Conservation (phyloP, 2,797 vertebrate species). For the Melanotaenia pygmaea region DNA sequence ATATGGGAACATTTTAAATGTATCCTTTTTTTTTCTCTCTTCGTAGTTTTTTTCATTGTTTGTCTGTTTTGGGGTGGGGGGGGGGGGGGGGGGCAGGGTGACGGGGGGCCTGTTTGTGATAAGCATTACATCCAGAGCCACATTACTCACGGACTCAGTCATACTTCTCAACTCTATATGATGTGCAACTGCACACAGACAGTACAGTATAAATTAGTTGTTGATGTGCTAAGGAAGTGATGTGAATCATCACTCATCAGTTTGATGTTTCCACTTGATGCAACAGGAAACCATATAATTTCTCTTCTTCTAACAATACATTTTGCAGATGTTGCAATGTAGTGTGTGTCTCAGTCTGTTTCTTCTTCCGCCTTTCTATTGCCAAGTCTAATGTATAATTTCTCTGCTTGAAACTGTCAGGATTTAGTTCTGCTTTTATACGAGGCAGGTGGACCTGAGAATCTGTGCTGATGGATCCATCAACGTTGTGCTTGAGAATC, state of each 20-base stretch:
- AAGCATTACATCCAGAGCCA: conserved; percentile 70
- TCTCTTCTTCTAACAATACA: conserved; percentile 71
- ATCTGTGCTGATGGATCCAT: conserved; percentile 29
- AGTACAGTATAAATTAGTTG: conserved; percentile 53
- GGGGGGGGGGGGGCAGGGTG: too few species aligned
- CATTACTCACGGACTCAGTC: conserved; percentile 64
- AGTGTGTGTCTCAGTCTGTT: conserved; percentile 72
- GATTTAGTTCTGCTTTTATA: conserved; percentile 62
- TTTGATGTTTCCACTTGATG: conserved; percentile 83
- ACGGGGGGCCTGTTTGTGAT: conserved; percentile 66
- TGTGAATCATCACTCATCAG: conserved; percentile 48
- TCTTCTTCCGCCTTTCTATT: conserved; percentile 71
- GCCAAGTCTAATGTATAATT: conserved; percentile 69
- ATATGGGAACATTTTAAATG: conserved; percentile 57
- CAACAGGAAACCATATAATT: conserved; percentile 82
- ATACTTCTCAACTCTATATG: conserved; percentile 44
- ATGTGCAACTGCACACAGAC: conserved; percentile 50
- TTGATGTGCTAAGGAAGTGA: conserved; percentile 58
- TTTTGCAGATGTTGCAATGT: conserved; percentile 81
- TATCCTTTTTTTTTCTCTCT: not conserved
- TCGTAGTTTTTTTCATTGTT: too few species aligned
- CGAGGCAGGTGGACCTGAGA: conserved; percentile 6
- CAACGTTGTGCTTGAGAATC: conserved; percentile 52
- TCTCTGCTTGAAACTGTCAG: conserved; percentile 59
- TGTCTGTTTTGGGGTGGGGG: too few species aligned